These are phyloP conservation scores for Chloebia gouldiae DNA, from an alignment of 2,113 vertebrate species.

Conservation along the genomic window DNA sequence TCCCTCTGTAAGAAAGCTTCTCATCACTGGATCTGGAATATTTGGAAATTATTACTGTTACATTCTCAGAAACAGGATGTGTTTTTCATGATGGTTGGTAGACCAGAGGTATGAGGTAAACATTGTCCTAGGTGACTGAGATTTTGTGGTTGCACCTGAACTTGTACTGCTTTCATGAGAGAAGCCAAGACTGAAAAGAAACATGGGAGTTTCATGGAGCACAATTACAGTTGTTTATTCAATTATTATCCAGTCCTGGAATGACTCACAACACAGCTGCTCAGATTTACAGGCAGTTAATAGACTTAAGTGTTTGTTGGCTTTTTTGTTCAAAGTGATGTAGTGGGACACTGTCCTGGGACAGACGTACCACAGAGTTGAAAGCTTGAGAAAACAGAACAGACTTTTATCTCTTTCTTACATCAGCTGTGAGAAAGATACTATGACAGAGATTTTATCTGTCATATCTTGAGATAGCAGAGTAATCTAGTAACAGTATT, in stretches of 20 bases:
- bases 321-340: slow-evolving; percentile 53
- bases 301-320: slow-evolving; percentile 54
- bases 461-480: not conserved
- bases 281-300: slow-evolving; percentile 60
- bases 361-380: not conserved
- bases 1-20: not conserved
- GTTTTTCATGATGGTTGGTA: not conserved
- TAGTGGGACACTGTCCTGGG: slow-evolving; percentile 25
- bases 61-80: not conserved
- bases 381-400: slow-evolving; percentile 2
- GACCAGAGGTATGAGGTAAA: not conserved
- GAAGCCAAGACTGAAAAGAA: slow-evolving; percentile 19
- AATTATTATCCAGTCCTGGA: slow-evolving; percentile 21
- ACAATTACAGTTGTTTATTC: slow-evolving; percentile 63
- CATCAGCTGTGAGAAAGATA: not conserved
- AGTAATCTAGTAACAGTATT: not conserved
- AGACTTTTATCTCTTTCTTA: not conserved
- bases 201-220: not conserved
- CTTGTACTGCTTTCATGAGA: not conserved
- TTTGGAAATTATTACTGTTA: not conserved
- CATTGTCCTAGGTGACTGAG: not conserved
- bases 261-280: slow-evolving; percentile 68
- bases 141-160: not conserved
- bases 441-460: slow-evolving; percentile 9
- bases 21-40: not conserved